Percentiles rank a stretch among this genome's conserved stretches.
Conservation (phyloP, 1,140 invertebrate species). For the Rhyacophila brunnea region DNA sequence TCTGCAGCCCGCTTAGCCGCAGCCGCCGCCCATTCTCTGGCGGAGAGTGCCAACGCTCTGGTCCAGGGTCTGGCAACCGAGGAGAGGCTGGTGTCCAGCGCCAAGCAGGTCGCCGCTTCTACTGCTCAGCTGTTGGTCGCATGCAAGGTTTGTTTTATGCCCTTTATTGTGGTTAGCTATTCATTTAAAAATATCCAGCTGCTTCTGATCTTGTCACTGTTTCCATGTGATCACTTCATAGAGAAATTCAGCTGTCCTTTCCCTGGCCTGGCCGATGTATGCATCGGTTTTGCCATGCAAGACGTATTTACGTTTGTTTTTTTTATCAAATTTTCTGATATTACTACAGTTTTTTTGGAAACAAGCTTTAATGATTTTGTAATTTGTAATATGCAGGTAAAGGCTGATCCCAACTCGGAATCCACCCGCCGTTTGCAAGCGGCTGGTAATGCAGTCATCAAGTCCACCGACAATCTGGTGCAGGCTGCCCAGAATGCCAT, state of each 20-base stretch:
- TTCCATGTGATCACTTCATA: no score
- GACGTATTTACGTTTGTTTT: no score
- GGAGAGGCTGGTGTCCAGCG: conserved; percentile 94
- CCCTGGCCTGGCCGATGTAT: no score
- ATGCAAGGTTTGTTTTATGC: conserved; percentile 85
- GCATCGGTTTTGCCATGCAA: no score
- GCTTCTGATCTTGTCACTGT: no score
- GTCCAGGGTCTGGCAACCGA: conserved; percentile 94
- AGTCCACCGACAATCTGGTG: conserved; percentile 96
- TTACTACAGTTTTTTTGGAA: no score
- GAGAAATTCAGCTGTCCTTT: no score
- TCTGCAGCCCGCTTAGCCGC: conserved; percentile 94
- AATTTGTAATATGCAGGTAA: conserved; percentile 56
- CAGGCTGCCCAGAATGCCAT: conserved; percentile 91
- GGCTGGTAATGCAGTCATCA: conserved; percentile 96
- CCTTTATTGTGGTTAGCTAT: no score
- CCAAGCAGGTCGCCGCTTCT: conserved; percentile 95
- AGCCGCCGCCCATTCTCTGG: conserved; percentile 94
- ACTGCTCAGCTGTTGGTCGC: conserved; percentile 97
- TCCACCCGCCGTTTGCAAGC: conserved; percentile 90
- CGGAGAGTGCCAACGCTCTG: conserved; percentile 94
- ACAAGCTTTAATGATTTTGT: no score
- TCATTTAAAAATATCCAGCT: no score
- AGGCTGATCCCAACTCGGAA: conserved; percentile 93
- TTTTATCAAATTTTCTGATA: no score